Conservation (phyloP, 2,888 invertebrate genomes). For the Hipparchia semele region DNA sequence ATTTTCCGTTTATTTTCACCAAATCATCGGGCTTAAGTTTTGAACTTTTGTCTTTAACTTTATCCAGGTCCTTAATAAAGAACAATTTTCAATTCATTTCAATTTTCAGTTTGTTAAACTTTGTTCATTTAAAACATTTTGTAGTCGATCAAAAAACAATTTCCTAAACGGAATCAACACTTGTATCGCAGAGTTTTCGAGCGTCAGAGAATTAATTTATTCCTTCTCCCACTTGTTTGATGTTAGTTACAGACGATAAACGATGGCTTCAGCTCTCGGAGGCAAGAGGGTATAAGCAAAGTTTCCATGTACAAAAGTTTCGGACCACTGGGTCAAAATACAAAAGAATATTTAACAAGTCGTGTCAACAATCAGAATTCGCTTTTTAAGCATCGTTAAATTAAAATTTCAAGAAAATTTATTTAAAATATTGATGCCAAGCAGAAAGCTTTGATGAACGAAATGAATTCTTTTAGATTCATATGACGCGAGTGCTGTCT, state of each 20-base stretch:
- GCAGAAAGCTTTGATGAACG: too few species aligned
- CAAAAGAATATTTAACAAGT: too few species aligned
- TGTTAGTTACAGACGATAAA: conserved; percentile 1
- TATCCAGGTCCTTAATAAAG: not conserved
- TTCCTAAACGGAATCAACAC: conserved; percentile 8
- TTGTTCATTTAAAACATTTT: conserved; percentile 5
- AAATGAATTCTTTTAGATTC: too few species aligned
- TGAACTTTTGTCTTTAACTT: not conserved
- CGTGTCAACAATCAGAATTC: too few species aligned
- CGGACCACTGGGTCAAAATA: not conserved
- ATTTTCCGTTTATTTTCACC: too few species aligned
- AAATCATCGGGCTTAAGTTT: too few species aligned
- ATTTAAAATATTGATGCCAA: too few species aligned
- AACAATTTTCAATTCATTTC: conserved; percentile 2
- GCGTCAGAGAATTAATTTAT: conserved; percentile 13
- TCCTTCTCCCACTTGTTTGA: conserved; percentile 15
- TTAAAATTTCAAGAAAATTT: too few species aligned
- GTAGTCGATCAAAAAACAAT: conserved; percentile 3
- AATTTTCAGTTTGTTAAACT: not conserved
- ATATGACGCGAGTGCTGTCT: too few species aligned
- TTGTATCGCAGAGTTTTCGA: conserved; percentile 2
- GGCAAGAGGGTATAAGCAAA: not conserved
- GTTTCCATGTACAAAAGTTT: not conserved
- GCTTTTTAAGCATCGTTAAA: too few species aligned
- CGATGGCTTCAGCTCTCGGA: not conserved